Base-by-base conservation (phyloP, 2,797 vertebrate genomes). In the Nannoperca obscura region DNA sequence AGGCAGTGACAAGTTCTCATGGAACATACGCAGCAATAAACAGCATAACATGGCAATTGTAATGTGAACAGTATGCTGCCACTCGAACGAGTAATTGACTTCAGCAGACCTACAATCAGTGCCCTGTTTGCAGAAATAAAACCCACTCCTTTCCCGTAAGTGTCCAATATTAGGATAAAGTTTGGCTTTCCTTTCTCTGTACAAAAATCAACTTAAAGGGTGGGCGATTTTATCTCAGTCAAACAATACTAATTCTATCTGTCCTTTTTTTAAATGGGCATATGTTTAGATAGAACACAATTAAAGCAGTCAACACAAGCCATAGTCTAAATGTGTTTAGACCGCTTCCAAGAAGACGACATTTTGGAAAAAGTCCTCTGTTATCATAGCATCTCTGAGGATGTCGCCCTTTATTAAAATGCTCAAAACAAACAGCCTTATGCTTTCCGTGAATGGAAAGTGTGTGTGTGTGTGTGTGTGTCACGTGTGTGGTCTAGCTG, bases 31-130 rank as follows among this genome's bases (percentile, higher is more conserved):
- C 81, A 14, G 89, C 81, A 90, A 90, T 83, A 90, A 91, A 88
- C 81, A 80, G 85, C 53, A 65, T 78, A 91, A 91, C 84, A 89
- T 89, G 81, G 88, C 86, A 46, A 83, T 84, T 84, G 83, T 93
- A 93, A 93, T 93, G 88, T 34, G 83, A 93, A 92, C 90, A 91
- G 85, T 19, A 91, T 94, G 93, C 88, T 63, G 91, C 89, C 91
- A 83, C 86, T 92, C 87, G 71, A 78, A 90, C 59, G 49, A 73
- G 68, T 92, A 93, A 94, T 89, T 86, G 86, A 86, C 90, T 92
- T 87, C 87, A 89, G 90, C 83, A 85, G 80, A 86, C 59, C 65
- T 40, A 80, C 79, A 91, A 83, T 91, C 83, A 85, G 82, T 47
- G 80, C 74, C 74, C 77, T 84, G 83, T 87, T 88, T 72, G 69